Evolutionary conservation across 2,888 invertebrate genomes (phyloP), one percentile per base, ranked within the genome.

Genomic region (Acanthococcus lagerstroemiae): DNA sequence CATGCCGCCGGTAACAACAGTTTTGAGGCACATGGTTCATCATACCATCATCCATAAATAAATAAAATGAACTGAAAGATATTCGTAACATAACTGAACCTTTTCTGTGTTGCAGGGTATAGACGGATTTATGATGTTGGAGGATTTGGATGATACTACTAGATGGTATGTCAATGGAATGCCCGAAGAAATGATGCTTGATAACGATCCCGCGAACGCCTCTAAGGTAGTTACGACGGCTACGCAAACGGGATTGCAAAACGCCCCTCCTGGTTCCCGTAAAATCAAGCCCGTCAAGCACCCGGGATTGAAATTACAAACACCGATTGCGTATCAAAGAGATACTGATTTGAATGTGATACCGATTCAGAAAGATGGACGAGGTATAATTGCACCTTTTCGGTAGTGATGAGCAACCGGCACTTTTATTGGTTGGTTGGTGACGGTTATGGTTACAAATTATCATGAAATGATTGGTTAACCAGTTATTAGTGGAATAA

Each of bases 341-440:
- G 84, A 86, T 75, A 86, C 86, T 66, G 90, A 91, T 79, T 83
- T 89, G 68, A 87, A 88, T 70, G 88, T 90, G 73, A 86, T 92
- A 78, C 91, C 92, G 65, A 86, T 92, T 74, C 85, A 86, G 77
- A 89, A 87, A 78, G 90, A 91, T 77, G 90, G 88, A 77, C 91
- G 90, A 80, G 90, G 91, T 90, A 80, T 83, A 71, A 63, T 48
- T 73, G 7, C 19, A 37, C 12, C 37, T 2, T 2, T 3, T 9
- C 12, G 37, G n/a, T 15, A 9, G 37, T 15, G 37, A 15, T n/a
- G 12, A 3, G n/a, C n/a, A 37, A 37, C 3, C 37, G 37, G n/a
- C 12, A 37, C 12, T 37, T 37, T n/a, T n/a, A n/a, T n/a, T n/a
- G n/a, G n/a, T n/a, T n/a, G n/a, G n/a, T n/a, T n/a, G n/a, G n/a